Percentiles rank a stretch among this genome's conserved stretches.
Conservation (phyloP, 2,888 invertebrate genomes). For the Hypomecis atomaria region DNA sequence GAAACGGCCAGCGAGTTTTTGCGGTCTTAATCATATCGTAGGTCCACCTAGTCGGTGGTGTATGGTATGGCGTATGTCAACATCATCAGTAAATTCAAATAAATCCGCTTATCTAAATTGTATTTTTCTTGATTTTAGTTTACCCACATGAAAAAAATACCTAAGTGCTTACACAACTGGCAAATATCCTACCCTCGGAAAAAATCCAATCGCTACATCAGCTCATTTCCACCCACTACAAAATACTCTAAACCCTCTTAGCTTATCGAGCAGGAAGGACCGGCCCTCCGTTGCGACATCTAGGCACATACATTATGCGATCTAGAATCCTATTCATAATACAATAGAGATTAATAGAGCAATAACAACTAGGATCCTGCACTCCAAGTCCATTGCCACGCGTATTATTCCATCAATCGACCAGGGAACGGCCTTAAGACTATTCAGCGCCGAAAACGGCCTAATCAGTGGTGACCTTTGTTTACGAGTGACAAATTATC, state of each 20-base stretch:
- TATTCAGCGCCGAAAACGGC: slow-evolving; percentile 69
- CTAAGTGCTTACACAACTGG: no score
- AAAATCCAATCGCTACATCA: no score
- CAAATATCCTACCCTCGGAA: no score
- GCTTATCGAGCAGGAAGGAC: background rate
- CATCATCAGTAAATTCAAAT: no score
- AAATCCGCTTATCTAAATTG: no score
- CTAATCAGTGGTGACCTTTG: slow-evolving; percentile 63
- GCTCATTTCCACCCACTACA: no score
- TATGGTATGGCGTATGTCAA: no score
- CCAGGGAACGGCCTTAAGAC: slow-evolving; percentile 66
- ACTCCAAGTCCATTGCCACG: slow-evolving; percentile 65
- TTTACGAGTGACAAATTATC: slow-evolving; percentile 57
- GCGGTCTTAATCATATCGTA: no score
- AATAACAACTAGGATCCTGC: slow-evolving; percentile 36
- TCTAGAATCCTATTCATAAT: slow-evolving; percentile 11
- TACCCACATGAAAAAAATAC: no score
- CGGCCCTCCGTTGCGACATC: background rate
- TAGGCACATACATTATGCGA: background rate
- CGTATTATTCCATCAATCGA: slow-evolving; percentile 68
- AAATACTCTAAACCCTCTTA: background rate
- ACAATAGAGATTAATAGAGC: slow-evolving; percentile 32
- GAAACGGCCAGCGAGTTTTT: no score
- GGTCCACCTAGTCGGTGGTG: no score
- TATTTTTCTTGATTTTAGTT: no score